Evolutionary conservation across 2,888 invertebrate species (phyloP).

Genomic region (Cremastinae sp.): DNA sequence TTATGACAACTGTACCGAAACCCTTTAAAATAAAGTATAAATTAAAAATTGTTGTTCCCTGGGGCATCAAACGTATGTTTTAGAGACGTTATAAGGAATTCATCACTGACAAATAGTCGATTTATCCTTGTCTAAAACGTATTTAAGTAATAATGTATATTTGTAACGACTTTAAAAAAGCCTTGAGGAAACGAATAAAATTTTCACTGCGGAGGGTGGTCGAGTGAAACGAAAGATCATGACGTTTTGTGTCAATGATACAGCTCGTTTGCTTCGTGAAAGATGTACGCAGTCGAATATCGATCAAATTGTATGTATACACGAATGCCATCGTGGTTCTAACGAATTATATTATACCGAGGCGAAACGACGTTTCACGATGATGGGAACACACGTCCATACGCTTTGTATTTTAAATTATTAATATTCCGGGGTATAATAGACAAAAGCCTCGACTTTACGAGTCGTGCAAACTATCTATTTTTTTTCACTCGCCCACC

Average conservation of each 20-base stretch:
- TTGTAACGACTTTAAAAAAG: not conserved
- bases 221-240: not conserved
- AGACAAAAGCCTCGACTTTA: constrained; percentile 11
- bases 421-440: constrained; percentile 40
- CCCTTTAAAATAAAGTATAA: too few species aligned
- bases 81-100: too few species aligned
- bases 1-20: too few species aligned
- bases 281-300: constrained; percentile 25
- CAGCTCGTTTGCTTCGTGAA: constrained; percentile 12
- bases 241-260: constrained; percentile 25
- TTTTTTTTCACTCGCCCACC: not conserved
- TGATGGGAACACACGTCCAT: constrained; percentile 21
- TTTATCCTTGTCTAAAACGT: too few species aligned
- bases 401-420: constrained; percentile 36
- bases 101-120: too few species aligned
- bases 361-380: too few species aligned
- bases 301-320: constrained; percentile 5
- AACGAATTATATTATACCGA: not conserved
- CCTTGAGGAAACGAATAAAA: not conserved
- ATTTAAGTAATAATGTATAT: too few species aligned
- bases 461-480: not conserved
- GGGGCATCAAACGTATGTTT: too few species aligned
- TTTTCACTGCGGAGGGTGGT: not conserved
- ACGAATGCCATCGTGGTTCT: not conserved
- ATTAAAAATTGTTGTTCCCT: too few species aligned